phyloP scores from a whole-genome alignment of 2,888 invertebrate genomes.

The Epinotia demarniana region DNA sequence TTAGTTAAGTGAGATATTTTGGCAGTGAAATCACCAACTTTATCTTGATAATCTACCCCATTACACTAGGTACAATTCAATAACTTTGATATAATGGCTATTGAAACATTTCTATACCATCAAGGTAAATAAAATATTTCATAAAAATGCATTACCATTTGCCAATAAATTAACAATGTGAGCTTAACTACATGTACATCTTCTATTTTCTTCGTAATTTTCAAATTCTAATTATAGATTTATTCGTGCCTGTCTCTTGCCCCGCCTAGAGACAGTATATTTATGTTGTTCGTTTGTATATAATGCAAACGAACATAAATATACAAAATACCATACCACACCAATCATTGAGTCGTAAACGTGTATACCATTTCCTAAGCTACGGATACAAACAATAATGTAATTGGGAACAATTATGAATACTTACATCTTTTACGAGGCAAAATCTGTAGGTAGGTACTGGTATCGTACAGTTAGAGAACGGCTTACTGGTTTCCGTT shows the following conservation, averaged over 20 bases:
- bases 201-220: no score
- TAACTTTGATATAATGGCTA: not conserved
- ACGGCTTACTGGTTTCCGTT: not conserved
- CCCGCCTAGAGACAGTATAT: not conserved
- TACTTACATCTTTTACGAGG: constrained; percentile 1
- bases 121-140: not conserved
- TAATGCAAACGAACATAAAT: not conserved
- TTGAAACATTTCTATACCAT: not conserved
- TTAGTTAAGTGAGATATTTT: not conserved
- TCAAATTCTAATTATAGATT: not conserved
- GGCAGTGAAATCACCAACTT: not conserved
- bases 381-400: not conserved
- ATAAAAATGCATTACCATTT: not conserved
- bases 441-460: not conserved
- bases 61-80: not conserved
- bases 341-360: constrained; percentile 13
- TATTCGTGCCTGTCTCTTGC: not conserved
- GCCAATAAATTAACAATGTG: not conserved
- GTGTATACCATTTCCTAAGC: not conserved
- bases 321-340: not conserved
- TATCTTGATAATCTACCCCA: not conserved
- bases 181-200: not conserved
- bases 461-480: not conserved
- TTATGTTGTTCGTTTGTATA: no score
- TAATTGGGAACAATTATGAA: constrained; percentile 13